phyloP scores from a whole-genome alignment of 2,888 invertebrate genomes.

The Drosophila gaucha region DNA sequence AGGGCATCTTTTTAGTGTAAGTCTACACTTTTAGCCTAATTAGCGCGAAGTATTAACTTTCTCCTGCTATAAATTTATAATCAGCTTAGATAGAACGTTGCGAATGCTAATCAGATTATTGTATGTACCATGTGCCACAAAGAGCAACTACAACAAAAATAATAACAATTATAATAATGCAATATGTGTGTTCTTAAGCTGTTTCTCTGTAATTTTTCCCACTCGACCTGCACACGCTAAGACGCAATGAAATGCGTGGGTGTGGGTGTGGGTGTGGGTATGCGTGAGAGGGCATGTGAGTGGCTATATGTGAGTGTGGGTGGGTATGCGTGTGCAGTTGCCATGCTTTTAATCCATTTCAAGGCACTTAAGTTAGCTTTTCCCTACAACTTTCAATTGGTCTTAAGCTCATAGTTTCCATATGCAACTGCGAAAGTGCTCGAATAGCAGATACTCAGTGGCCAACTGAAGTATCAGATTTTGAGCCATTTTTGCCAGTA shows the following conservation, averaged over 20 bases:
- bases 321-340: conserved; percentile 25
- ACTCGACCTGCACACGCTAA: not conserved
- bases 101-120: too few relatives aligned
- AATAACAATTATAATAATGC: not conserved
- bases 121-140: too few relatives aligned
- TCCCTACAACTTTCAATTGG: conserved; percentile 26
- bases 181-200: too few relatives aligned
- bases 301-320: not conserved
- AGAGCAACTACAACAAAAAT: too few relatives aligned
- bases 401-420: conserved; percentile 44
- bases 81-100: too few relatives aligned
- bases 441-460: not conserved
- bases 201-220: conserved; percentile 35
- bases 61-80: too few relatives aligned
- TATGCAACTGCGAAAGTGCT: not conserved
- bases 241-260: conserved; percentile 3
- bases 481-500: too few relatives aligned
- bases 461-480: not conserved
- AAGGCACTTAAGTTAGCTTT: conserved; percentile 53
- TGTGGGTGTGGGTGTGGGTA: not conserved
- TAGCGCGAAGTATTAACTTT: too few relatives aligned
- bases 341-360: conserved; percentile 70
- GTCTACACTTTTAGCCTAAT: too few relatives aligned
- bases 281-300: not conserved
- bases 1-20: not conserved